Conservation (phyloP, 2,113 vertebrate species). For the Cottus gobio region DNA sequence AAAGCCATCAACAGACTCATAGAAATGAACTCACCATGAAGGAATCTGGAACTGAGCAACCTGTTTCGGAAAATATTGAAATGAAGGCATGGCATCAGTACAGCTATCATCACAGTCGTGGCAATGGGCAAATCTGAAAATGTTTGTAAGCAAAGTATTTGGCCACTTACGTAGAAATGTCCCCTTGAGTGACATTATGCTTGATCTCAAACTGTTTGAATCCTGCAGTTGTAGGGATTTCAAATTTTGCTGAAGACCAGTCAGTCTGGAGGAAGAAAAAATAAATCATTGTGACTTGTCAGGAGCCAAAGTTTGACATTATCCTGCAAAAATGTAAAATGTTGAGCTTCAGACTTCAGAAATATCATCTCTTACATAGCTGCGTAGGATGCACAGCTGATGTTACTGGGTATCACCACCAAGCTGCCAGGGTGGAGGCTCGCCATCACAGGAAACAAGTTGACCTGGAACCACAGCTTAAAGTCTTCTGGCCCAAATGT, state of each 20-base stretch:
- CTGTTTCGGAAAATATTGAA: neutral
- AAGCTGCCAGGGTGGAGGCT: no score
- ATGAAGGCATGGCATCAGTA: conserved; percentile 1
- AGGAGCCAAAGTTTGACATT: neutral
- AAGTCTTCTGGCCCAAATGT: conserved; percentile 50
- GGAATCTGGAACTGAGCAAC: conserved; percentile 23
- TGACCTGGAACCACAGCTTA: conserved; percentile 58
- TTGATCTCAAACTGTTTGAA: conserved; percentile 9
- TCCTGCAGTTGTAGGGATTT: conserved; percentile 9
- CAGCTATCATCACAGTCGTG: neutral
- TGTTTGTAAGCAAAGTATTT: neutral
- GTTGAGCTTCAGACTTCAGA: no score
- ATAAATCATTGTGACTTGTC: neutral
- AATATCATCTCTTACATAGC: no score
- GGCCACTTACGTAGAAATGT: conserved; percentile 38
- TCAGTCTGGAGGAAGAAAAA: conserved; percentile 22
- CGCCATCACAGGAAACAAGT: conserved; percentile 45
- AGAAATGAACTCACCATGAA: conserved; percentile 10
- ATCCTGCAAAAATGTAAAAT: no score
- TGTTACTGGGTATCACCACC: no score
- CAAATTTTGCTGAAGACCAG: conserved; percentile 22
- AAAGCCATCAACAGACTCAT: neutral
- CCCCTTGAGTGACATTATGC: neutral
- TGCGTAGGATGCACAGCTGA: no score
- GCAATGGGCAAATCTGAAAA: neutral